These are phyloP conservation scores for Drosophila infuscata DNA, from an alignment of 2,888 invertebrate genomes.

Conservation along the genomic window DNA sequence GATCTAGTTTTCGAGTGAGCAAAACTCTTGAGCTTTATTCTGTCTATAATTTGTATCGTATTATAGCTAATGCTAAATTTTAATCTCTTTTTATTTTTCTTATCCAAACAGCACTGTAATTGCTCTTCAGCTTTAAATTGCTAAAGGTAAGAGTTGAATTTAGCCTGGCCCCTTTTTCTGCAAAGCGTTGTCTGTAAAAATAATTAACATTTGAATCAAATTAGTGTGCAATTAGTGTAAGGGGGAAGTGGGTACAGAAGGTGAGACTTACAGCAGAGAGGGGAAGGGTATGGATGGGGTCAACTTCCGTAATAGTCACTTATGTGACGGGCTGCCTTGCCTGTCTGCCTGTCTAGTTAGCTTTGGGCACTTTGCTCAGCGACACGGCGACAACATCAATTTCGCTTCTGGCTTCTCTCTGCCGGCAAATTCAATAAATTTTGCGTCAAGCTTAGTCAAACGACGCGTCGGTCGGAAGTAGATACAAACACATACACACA, in stretches of 20 bases:
- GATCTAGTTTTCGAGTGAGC: not conserved
- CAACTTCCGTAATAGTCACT: constrained; percentile 38
- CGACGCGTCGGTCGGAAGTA: constrained; percentile 28
- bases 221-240: constrained; percentile 70
- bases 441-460: constrained; percentile 48
- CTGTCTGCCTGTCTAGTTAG: not conserved
- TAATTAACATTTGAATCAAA: constrained; percentile 73
- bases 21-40: not conserved
- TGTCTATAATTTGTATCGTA: not conserved
- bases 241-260: constrained; percentile 4
- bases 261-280: not conserved
- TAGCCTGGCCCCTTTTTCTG: constrained; percentile 1
- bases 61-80: not conserved
- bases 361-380: constrained; percentile 35
- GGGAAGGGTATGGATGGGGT: not conserved
- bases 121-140: constrained; percentile 1
- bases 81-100: not conserved
- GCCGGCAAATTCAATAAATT: constrained; percentile 65
- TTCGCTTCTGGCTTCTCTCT: constrained; percentile 18
- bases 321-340: constrained; percentile 4
- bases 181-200: constrained; percentile 51
- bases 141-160: constrained; percentile 24
- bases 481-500: constrained; percentile 11
- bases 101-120: constrained; percentile 17
- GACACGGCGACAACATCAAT: constrained; percentile 40